Evolutionary conservation across 2,888 invertebrate species (phyloP).

Genomic region (Neocrepidodera transversa): DNA sequence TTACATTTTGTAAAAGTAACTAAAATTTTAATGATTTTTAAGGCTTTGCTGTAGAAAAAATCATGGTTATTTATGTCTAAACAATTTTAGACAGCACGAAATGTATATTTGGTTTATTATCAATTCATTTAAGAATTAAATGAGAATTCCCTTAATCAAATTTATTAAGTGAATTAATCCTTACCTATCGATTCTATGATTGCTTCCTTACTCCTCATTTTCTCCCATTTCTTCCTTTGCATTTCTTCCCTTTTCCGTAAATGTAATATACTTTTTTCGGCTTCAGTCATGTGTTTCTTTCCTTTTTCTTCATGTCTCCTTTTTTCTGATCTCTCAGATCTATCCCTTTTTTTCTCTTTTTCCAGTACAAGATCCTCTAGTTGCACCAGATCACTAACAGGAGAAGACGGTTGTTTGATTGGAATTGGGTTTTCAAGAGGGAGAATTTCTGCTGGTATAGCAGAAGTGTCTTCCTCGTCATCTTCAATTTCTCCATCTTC

Average conservation of each 20-base stretch:
- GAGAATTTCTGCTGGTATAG: constrained; percentile 25
- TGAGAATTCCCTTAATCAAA: too few relatives aligned
- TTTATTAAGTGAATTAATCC: background rate
- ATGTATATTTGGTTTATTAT: too few relatives aligned
- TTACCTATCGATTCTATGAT: constrained; percentile 3
- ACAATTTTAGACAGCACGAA: too few relatives aligned
- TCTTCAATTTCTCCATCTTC: constrained; percentile 89
- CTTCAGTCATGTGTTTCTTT: constrained; percentile 58
- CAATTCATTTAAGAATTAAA: too few relatives aligned
- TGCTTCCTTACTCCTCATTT: constrained; percentile 49
- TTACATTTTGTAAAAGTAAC: too few relatives aligned
- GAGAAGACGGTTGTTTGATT: background rate
- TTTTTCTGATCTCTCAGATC: constrained; percentile 34
- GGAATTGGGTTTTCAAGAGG: constrained; percentile 5
- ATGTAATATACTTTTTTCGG: constrained; percentile 59
- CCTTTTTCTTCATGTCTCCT: constrained; percentile 49
- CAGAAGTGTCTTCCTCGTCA: constrained; percentile 64
- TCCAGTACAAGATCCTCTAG: constrained; percentile 20
- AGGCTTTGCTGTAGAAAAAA: too few relatives aligned
- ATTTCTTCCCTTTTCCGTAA: constrained; percentile 57
- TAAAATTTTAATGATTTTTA: too few relatives aligned
- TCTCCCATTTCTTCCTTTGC: constrained; percentile 57
- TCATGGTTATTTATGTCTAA: too few relatives aligned
- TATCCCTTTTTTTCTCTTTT: constrained; percentile 37
- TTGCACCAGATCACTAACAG: background rate